Base-by-base conservation (phyloP, 2,797 vertebrate species). In the Taenioides sp. region DNA sequence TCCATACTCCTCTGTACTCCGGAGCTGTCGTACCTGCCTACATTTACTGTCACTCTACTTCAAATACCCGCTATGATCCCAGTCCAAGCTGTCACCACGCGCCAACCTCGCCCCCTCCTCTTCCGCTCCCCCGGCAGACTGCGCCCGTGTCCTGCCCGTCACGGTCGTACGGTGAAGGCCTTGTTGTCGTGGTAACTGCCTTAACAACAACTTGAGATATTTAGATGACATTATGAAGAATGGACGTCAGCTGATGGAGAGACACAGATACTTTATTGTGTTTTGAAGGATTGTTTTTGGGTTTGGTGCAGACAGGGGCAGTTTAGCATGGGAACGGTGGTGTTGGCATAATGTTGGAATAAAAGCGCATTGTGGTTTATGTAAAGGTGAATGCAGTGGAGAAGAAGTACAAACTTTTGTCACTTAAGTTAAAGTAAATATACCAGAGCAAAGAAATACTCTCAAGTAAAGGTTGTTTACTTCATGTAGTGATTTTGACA, bases 21-120 rank as follows among this genome's bases (percentile, higher is more conserved):
- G 14, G 0, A 31, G 5, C 58, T 60, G 58, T 31, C 58, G 31
- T 9, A 14, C 58, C 58, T 9, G 12, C 25, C 58, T 31, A 31
- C 28, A 60, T 60, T 60, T 60, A 60, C 58, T 31, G 58, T 60
- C 58, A 60, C 58, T 34, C 27, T 5, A 2, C 58, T 31, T 60
- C 58, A 60, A 28, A 60, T 2, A 18, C 58, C 25, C 6, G 58
- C 25, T 27, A 60, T 60, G 58, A 60, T 60, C 58, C 27, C 14
- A 3, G 27, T 60, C 27, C 58, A 28, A 7, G 25, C 58, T 60
- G 58, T 60, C 58, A 60, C 27, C 27, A 18, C 7, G 11, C 14
- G 6, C 25, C 58, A 6, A 59, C 25, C 9, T 43, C 40, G 14
- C 58, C 14, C 58, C 28, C 7, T 4, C 5, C 58, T 14, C 12